These are phyloP conservation scores for Tenodera sinensis DNA, from an alignment of 2,888 invertebrate genomes.

Conservation along the genomic window DNA sequence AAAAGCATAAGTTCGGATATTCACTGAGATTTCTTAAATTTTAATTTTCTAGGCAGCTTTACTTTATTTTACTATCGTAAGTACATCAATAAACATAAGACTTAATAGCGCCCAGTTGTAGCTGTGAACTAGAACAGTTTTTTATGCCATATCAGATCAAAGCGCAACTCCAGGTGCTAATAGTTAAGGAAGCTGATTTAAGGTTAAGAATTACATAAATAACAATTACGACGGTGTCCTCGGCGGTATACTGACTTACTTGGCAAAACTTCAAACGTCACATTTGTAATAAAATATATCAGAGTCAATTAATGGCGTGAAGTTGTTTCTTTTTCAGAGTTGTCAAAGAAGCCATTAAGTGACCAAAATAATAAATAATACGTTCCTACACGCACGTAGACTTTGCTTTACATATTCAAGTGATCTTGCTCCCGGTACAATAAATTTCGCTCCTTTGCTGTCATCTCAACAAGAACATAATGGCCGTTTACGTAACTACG, in stretches of 20 bases:
- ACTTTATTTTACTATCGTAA: too few relatives aligned
- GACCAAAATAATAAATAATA: background rate
- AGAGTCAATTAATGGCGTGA: background rate
- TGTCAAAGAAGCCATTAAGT: background rate
- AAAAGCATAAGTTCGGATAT: too few relatives aligned
- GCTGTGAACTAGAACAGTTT: background rate
- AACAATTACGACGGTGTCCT: background rate
- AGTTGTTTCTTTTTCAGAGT: background rate
- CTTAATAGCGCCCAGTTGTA: too few relatives aligned
- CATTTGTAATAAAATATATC: background rate
- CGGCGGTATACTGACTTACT: background rate
- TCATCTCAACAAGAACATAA: background rate
- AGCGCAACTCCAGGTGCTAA: background rate
- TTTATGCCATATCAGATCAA: background rate
- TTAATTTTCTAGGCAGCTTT: too few relatives aligned
- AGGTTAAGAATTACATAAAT: background rate
- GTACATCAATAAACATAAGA: too few relatives aligned
- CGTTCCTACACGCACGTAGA: background rate
- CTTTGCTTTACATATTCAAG: background rate
- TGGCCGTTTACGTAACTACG: background rate
- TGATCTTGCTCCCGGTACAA: background rate
- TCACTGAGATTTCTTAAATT: too few relatives aligned
- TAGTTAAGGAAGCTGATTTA: background rate
- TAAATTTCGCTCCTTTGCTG: background rate
- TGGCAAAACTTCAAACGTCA: background rate